These are phyloP conservation scores for Ecliptopera silaceata DNA, from an alignment of 2,888 invertebrate species.

Conservation along the genomic window DNA sequence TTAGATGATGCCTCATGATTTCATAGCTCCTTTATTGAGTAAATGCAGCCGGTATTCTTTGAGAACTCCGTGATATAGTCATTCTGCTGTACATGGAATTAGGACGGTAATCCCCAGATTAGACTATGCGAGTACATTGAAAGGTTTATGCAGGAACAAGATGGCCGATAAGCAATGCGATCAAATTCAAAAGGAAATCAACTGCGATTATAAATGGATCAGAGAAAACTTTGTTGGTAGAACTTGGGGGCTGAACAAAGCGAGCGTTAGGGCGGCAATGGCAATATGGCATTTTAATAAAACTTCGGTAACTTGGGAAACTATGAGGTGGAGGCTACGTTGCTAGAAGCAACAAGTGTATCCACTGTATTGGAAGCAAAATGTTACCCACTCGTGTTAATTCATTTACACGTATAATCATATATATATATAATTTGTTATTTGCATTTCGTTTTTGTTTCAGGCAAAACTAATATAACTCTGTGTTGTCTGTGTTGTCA, in stretches of 20 bases:
- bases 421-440: not conserved
- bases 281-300: constrained; percentile 8
- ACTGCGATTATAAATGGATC: not conserved
- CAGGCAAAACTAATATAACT: too few relatives aligned
- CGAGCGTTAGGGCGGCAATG: not conserved
- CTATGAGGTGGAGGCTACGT: constrained; percentile 19
- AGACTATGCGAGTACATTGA: not conserved
- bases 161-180: too few relatives aligned
- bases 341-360: constrained; percentile 34
- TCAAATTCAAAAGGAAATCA: not conserved
- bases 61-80: not conserved
- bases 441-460: too few relatives aligned
- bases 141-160: not conserved
- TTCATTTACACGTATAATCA: not conserved
- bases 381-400: too few relatives aligned
- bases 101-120: not conserved
- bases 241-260: not conserved
- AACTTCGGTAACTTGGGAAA: constrained; percentile 13
- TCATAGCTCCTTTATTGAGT: constrained; percentile 23
- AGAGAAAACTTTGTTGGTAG: not conserved
- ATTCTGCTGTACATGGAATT: not conserved
- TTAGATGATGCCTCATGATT: constrained; percentile 26
- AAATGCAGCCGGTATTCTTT: constrained; percentile 23
- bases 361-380: constrained; percentile 24
- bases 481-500: too few relatives aligned